Percentiles rank a stretch among this genome's conserved stretches.
These are phyloP conservation scores for Pycnomerus fuliginosus DNA, from an alignment of 2,888 invertebrate species.

Conservation along the genomic window DNA sequence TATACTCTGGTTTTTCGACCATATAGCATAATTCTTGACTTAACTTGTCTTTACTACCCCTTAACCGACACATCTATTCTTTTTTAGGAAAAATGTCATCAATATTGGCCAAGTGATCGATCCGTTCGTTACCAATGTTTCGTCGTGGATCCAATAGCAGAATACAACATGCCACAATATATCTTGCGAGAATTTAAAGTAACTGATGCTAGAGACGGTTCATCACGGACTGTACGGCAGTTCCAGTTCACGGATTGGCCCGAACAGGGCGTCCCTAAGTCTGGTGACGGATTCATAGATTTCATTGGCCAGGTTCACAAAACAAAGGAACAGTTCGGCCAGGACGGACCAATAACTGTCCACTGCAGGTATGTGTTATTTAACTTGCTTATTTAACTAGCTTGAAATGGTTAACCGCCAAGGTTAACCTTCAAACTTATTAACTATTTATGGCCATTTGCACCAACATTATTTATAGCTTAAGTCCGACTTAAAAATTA, in stretches of 20 bases:
- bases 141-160: conserved; percentile 98
- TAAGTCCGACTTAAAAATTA: too few species aligned
- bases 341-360: conserved; percentile 98
- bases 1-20: too few species aligned
- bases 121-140: conserved; percentile 97
- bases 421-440: too few species aligned
- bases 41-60: neutral
- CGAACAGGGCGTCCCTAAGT: conserved; percentile 95
- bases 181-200: conserved; percentile 99
- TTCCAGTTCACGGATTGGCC: conserved; percentile 98
- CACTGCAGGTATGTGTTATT: conserved; percentile 76
- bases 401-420: too few species aligned
- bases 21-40: too few species aligned
- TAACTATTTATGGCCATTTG: too few species aligned
- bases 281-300: conserved; percentile 98
- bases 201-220: conserved; percentile 95
- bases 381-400: conserved; percentile 2
- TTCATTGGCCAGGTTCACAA: conserved; percentile 99
- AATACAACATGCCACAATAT: conserved; percentile 99
- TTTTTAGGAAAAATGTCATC: conserved; percentile 93
- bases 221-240: conserved; percentile 92
- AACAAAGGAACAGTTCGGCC: conserved; percentile 99
- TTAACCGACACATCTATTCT: conserved; percentile 11
- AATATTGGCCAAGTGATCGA: conserved; percentile 99
- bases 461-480: too few species aligned